These are phyloP conservation scores for Heliocidaris erythrogramma DNA, from an alignment of 35 echinoderm and acorn worm species.

Conservation along the genomic window DNA sequence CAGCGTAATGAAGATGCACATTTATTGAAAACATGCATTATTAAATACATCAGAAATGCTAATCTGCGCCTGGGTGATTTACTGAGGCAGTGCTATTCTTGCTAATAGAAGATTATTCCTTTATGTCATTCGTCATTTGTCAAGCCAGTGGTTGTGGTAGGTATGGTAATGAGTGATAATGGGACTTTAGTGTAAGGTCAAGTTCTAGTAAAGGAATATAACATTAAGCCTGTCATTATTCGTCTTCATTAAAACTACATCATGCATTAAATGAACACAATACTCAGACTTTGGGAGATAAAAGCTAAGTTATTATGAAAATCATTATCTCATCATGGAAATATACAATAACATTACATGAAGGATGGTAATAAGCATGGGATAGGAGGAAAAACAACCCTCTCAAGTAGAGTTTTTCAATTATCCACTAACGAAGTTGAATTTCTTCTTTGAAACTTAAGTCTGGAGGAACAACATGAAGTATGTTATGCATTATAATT, in stretches of 20 bases:
- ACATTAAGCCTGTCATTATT: conserved; percentile 43
- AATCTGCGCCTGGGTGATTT: conserved; percentile 47
- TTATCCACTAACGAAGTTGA: conserved; percentile 39
- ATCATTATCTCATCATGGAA: conserved; percentile 13
- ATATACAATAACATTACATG: background rate
- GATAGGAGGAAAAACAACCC: background rate
- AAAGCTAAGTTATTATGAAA: conserved; percentile 47
- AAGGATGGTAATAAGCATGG: background rate
- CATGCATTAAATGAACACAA: conserved; percentile 8
- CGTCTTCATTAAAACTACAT: conserved; percentile 47
- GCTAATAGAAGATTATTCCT: conserved; percentile 51
- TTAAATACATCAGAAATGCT: conserved; percentile 38
- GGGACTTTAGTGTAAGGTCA: conserved; percentile 33
- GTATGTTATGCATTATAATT: conserved; percentile 44
- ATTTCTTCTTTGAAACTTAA: conserved; percentile 46
- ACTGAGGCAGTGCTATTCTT: conserved; percentile 43
- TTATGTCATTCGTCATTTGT: conserved; percentile 53
- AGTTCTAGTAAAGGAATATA: conserved; percentile 26
- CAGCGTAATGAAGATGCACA: conserved; percentile 38
- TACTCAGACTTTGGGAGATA: background rate
- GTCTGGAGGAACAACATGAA: conserved; percentile 36
- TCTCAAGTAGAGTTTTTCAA: conserved; percentile 46
- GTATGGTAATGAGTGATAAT: conserved; percentile 47
- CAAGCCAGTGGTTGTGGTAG: conserved; percentile 31
- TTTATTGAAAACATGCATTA: conserved; percentile 49